Conservation (phyloP, 2,888 invertebrate species). For the Heterodera filipjevi region DNA sequence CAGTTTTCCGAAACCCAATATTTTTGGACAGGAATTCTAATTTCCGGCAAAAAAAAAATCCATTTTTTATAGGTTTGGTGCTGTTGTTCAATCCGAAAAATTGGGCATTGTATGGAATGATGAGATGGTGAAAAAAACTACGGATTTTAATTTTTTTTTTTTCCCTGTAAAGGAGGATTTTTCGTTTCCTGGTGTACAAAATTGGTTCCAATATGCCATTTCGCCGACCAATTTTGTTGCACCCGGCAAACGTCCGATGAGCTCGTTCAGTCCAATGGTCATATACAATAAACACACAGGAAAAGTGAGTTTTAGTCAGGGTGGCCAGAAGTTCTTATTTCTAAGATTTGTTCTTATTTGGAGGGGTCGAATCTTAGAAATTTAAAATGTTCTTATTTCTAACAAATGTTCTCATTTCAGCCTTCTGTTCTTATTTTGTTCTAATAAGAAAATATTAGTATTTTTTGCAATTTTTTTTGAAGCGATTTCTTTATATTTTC, state of each 20-base stretch:
- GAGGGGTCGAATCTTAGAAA: too few relatives aligned
- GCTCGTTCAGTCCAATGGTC: slow-evolving; percentile 86
- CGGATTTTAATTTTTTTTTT: not conserved
- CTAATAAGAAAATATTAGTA: too few relatives aligned
- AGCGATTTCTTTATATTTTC: too few relatives aligned
- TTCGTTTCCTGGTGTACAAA: slow-evolving; percentile 72
- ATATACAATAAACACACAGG: slow-evolving; percentile 70
- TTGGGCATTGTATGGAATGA: slow-evolving; percentile 90
- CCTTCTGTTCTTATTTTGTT: too few relatives aligned
- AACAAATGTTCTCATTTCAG: too few relatives aligned
- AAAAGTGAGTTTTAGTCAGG: slow-evolving; percentile 68
- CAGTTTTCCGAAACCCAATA: too few relatives aligned
- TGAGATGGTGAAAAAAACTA: slow-evolving; percentile 73
- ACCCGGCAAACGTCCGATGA: slow-evolving; percentile 82
- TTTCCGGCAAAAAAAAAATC: slow-evolving; percentile 16
- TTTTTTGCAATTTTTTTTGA: too few relatives aligned
- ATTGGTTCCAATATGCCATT: slow-evolving; percentile 69
- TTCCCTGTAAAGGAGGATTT: slow-evolving; percentile 76
- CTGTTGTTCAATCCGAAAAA: slow-evolving; percentile 75
- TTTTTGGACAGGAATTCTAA: too few relatives aligned
- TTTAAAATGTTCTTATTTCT: too few relatives aligned
- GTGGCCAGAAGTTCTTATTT: too few relatives aligned
- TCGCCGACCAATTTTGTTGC: slow-evolving; percentile 82
- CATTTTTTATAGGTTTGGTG: slow-evolving; percentile 77
- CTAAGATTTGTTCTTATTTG: too few relatives aligned